Base-by-base conservation (phyloP, 2,888 invertebrate species). In the Buathra laborator region DNA sequence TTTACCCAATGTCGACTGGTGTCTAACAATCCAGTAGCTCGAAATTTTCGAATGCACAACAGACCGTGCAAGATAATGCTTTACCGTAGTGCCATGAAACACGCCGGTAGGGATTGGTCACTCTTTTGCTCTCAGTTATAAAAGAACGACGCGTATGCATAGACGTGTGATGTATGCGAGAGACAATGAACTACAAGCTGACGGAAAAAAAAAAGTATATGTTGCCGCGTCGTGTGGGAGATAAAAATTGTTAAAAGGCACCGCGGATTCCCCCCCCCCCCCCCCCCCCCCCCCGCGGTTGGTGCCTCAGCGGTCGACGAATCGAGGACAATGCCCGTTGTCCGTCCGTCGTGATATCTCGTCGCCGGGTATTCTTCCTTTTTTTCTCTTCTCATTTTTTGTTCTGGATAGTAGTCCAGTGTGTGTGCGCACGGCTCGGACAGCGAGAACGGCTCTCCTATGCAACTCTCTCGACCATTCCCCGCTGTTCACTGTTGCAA, bases 341-440 rank as follows among this genome's bases (percentile, higher is more conserved):
- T 83, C 83, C 67, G 16, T 62, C 56, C 84, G 77, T 77, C 84
- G 81, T 53, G 84, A 81, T 78, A 81, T 81, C 81, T 83, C 83
- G 72, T 80, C 83, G 78, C 62, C 51, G 62, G 67, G 72, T 66
- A 43, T 44, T 64, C 71, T 9, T 19, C 48, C 70, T 79, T 24
- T 51, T 24, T 67, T 79, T 71, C 81, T 32, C 37, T 24, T 59
- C 24, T 44, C 76, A 32, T 68, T 71, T 59, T 59, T 46, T 51
- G 43, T 62, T 29, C 16, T 29, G 16, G 14, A 44, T 46, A 46
- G 43, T 46, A 24, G 12, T 32, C 46, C 56, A 16, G 16, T 48
- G 46, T 46, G 44, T 19, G 44, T 44, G 44, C 43, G 19, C 24
- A 44, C 43, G 51, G 56, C 56, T 59, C 56, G 44, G 24, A 44